Percentiles rank a stretch among this genome's conserved stretches.
Conservation (phyloP, 1,140 invertebrate species). For the Chymomyza costata region DNA sequence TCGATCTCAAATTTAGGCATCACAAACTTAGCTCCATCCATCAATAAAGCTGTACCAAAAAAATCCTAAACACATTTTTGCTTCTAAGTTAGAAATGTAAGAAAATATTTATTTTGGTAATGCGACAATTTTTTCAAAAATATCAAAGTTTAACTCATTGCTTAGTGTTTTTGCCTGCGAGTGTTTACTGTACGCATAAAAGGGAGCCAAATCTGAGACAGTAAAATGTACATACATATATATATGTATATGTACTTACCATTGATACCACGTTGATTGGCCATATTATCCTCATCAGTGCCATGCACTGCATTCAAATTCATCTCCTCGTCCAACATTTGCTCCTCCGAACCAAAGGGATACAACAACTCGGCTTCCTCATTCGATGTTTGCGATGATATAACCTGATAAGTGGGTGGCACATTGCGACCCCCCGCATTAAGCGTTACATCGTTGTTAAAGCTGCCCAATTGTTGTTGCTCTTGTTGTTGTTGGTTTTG, state of each 20-base stretch:
- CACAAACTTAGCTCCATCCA: too few relatives aligned
- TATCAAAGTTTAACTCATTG: too few relatives aligned
- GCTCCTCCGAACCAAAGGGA: slow-evolving; percentile 54
- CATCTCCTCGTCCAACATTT: slow-evolving; percentile 58
- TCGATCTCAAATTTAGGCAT: too few relatives aligned
- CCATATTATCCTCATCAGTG: slow-evolving; percentile 54
- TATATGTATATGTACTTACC: slow-evolving; percentile 50
- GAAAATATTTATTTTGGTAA: too few relatives aligned
- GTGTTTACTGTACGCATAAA: too few relatives aligned
- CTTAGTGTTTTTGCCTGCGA: too few relatives aligned
- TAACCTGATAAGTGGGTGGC: slow-evolving; percentile 55
- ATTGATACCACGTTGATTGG: slow-evolving; percentile 61
- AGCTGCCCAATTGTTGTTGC: slow-evolving; percentile 16
- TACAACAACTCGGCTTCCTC: slow-evolving; percentile 65
- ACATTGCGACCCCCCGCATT: slow-evolving; percentile 27
- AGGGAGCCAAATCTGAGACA: too few relatives aligned
- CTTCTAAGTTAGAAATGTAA: too few relatives aligned
- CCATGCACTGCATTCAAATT: slow-evolving; percentile 35
- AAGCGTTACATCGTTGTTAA: slow-evolving; percentile 46
- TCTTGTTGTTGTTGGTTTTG: slow-evolving; percentile 39
- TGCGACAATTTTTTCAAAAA: too few relatives aligned
- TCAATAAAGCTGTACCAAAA: too few relatives aligned
- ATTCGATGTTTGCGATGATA: slow-evolving; percentile 62
- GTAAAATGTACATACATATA: not conserved
- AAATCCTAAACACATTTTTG: too few relatives aligned